Base-by-base conservation (phyloP, 2,797 vertebrate species). In the Lacerta agilis region DNA sequence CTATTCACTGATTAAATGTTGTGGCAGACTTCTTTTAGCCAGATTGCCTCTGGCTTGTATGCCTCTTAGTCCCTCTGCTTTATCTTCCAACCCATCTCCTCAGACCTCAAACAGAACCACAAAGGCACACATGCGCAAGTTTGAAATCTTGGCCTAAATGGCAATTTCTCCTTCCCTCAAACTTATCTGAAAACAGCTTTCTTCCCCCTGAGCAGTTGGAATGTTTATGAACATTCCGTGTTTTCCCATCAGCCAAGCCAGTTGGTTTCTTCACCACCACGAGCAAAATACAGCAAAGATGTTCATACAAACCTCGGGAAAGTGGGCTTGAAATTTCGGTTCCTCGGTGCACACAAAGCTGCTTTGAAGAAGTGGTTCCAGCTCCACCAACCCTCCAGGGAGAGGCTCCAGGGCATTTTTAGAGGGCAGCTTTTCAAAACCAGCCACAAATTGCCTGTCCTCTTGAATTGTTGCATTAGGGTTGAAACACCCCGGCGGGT, bases 401-500 rank as follows among this genome's bases (percentile, higher is more conserved):
- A 93, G 91, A 87, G 88, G 45, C 41, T 94, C 85, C 43, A 88
- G 25, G 36, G 85, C 85, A 55, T 88, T 93, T 84, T 90, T 93
- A 90, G 88, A 71, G 90, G 95, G 89, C 0, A n/a, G 55, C 71
- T 95, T 93, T 89, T 94, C 93, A 90, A 94, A 83, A 89, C 89
- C 45, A 11, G 88, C 92, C 85, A 88, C 86, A 75, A 96, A 89
- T 18, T 93, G 94, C 49, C 89, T 79, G 79, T 95, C 94, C 90
- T 93, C 94, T 85, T 82, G 95, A 79, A 38, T 86, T 17, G 97
- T 98, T 95, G 94, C 96, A 95, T 98, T 99, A 92, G 96, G 95
- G 94, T 88, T 92, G 88, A 98, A 89, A 96, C 99, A 99, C 92
- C 98, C 99, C 36, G 98, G 99, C 89, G 98, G 97, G 80, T 99